Evolutionary conservation across 2,113 vertebrate genomes (phyloP), one percentile per base, ranked within the genome.

Genomic region (Cichladusa arquata): DNA sequence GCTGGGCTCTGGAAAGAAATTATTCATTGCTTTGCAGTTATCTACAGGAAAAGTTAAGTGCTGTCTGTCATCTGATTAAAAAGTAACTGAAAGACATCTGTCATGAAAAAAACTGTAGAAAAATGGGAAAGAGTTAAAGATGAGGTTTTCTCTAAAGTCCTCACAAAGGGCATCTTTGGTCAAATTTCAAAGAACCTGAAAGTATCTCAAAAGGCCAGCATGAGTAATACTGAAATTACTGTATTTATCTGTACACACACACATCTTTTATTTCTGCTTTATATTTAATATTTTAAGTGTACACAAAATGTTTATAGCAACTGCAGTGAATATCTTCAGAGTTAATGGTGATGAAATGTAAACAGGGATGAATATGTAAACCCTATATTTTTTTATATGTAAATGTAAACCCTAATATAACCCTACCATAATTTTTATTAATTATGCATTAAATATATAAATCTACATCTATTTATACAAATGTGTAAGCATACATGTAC

Each of bases 1-100:
- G 48, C 70, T 86, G 57, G 51, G 38, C 84, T 84, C 57, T 71
- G 73, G 48, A 84, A 81, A 95, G 51, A 91, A 96, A 92, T 92
- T 93, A 70, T 72, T 92, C 36, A 88, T 86, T 0, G 0, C 65
- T 81, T 80, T 88, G 77, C 70, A 82, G n/a, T 85, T 62, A 45
- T 93, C 28, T 80, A 33, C 48, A 53, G 80, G 64, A 91, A 72
- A 81, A 92, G 62, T 85, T 90, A 94, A 93, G 17, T 86, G 67
- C 53, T 78, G 47, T 84, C 62, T 90, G 77, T 83, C 51, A 84
- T 80, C 72, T 81, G 48, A 86, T 88, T 84, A 64, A 83, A 81
- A 84, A 92, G 57, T 74, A 88, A 38, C 80, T 56, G 25, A 70
- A 93, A 86, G 51, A 51, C 77, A 72, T 86, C 56, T 92, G 44